Evolutionary conservation across 2,888 invertebrate species (phyloP), one percentile per base, ranked within the genome.

Genomic region (Eurytoma californica): DNA sequence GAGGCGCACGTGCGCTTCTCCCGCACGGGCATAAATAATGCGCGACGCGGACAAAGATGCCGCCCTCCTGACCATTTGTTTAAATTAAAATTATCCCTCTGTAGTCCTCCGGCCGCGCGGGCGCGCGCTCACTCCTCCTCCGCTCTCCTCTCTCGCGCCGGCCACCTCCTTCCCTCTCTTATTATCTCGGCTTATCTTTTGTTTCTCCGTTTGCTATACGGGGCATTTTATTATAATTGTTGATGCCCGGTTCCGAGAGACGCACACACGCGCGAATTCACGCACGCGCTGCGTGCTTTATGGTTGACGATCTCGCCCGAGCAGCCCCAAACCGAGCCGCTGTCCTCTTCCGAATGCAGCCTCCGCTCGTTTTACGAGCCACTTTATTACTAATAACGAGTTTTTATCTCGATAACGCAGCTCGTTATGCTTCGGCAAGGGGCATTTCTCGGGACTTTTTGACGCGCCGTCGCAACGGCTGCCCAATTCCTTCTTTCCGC

Each of bases 11-110:
- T 89, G 90, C 87, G 86, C 86, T 84, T 85, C 80, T 85, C 85
- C 76, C 81, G 88, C 87, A 86, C 85, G 84, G 82, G 88, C 89
- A 90, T 90, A 90, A 90, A 90, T 90, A 90, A 89, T 89, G 87
- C 87, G 85, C 88, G 89, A 89, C 89, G 86, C 85, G 88, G 88
- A 89, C 90, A 90, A 90, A 90, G 90, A 89, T 87, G 89, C 90
- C 90, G 90, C 89, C 87, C 89, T 86, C 86, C 83, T 86, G 86
- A 87, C 88, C 90, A 89, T 90, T 90, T 90, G 89, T 90, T 90
- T 89, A 88, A 90, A 90, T 90, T 90, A 89, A 90, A 89, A 90
- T 89, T 88, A 89, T 89, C 87, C 86, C 84, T 72, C 63, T 60
- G 49, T 57, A 60, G 55, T 68, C 24, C 53, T 39, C 20, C 47